A percentile compares a stretch with the other conserved stretches of the same genome.
These are phyloP conservation scores for Phylloscopus trochilus DNA, from an alignment of 2,113 vertebrate species.

Conservation along the genomic window DNA sequence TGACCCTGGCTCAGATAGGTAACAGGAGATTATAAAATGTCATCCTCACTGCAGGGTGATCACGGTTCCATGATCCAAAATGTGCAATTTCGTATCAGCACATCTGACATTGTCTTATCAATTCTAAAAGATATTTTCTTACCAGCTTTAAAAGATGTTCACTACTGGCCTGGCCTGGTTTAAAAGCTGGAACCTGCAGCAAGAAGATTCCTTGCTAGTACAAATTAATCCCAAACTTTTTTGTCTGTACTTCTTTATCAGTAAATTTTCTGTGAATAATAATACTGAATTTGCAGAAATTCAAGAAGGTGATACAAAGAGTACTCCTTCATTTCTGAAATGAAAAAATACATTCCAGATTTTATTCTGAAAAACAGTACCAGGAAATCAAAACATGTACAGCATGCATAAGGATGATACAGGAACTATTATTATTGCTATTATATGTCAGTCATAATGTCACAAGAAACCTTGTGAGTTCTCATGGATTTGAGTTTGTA, in stretches of 20 bases:
- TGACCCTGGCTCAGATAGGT: not conserved
- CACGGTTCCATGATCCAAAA: not conserved
- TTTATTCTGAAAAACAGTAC: not conserved
- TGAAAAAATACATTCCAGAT: not conserved
- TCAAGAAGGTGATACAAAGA: not conserved
- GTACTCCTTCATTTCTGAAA: not conserved
- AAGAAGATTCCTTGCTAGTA: not conserved
- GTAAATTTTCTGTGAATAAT: not conserved
- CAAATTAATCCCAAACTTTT: not conserved
- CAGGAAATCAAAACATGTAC: conserved; percentile 6
- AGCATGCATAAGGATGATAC: not conserved
- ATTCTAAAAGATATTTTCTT: not conserved
- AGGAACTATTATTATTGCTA: conserved; percentile 3
- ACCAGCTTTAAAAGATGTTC: not conserved
- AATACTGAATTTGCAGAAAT: not conserved
- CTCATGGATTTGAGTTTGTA: conserved; percentile 19
- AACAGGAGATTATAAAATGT: not conserved
- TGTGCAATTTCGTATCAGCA: not conserved
- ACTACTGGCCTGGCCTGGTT: not conserved
- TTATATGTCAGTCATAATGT: not conserved
- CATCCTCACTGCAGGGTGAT: not conserved
- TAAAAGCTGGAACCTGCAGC: not conserved
- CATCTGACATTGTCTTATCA: not conserved
- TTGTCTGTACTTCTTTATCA: not conserved
- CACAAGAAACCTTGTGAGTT: conserved; percentile 17